Evolutionary conservation across 1,140 invertebrate genomes (phyloP), one percentile per base, ranked within the genome.

Genomic region (Drosophila sturtevanti): DNA sequence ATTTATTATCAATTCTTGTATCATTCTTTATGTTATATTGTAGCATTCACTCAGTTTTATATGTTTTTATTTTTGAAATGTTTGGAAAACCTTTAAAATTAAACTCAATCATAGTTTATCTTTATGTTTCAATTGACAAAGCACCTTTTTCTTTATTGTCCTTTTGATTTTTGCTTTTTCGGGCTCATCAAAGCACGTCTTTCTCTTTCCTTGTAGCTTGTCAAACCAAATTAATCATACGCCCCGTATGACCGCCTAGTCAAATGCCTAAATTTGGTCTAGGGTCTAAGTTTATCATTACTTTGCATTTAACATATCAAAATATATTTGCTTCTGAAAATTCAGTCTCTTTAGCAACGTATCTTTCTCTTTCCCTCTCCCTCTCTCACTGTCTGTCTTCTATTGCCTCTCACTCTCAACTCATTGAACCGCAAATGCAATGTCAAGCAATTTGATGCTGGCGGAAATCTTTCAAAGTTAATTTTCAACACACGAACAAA

Each of bases 381-480:
- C 16, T 21, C 1, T 12, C 10, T 3, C 10, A 3, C 0, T 38
- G 12, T 48, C 11, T 12, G n/a, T 54, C 58, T 54, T 21, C 18
- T 31, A 6, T 31, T 31, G 3, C 27, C 27, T 38, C 41, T 22
- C 52, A 35, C 21, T 24, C 59, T 27, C 14, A 65, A 64, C 68
- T 35, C 75, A 86, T 68, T 86, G 82, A 87, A 87, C 82, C 82
- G 75, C 63, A 87, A 79, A 78, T 81, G 72, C 75, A 72, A 79
- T 79, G 82, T 86, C 84, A 87, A 87, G 65, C 82, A 76, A 87
- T 81, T 72, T 81, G 60, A 76, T 87, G 67, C 52, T 72, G 62
- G 72, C 68, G 72, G 63, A 86, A 82, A 86, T 86, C 82, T 87
- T 86, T 87, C 68, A 87, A 82, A 82, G 82, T 82, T 86, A 86